Conservation (phyloP, 2,797 vertebrate genomes). For the Helostoma temminkii region DNA sequence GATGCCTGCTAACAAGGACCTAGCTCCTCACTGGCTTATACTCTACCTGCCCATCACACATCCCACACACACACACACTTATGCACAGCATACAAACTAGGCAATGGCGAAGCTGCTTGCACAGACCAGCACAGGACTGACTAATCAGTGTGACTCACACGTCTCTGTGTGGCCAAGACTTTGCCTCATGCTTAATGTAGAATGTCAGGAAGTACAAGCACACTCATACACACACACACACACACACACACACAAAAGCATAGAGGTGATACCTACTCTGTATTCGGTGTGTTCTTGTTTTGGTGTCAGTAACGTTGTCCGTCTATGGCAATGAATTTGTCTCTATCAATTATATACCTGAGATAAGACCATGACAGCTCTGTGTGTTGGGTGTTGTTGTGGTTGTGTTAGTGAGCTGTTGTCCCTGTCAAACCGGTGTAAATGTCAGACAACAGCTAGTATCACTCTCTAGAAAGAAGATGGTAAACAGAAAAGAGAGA, state of each 20-base stretch:
- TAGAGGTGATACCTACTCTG: conserved; percentile 41
- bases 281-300: conserved; percentile 41
- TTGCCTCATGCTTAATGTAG: conserved; percentile 69
- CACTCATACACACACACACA: conserved; percentile 32
- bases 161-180: conserved; percentile 52
- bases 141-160: conserved; percentile 78
- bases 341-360: conserved; percentile 58
- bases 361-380: conserved; percentile 54
- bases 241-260: conserved; percentile 14
- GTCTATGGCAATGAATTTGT: conserved; percentile 55
- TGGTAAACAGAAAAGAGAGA: background rate
- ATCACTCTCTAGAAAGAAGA: background rate
- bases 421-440: conserved; percentile 45
- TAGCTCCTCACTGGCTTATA: conserved; percentile 64
- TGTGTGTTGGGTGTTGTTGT: conserved; percentile 26
- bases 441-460: conserved; percentile 42
- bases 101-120: conserved; percentile 43
- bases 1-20: conserved; percentile 74
- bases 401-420: conserved; percentile 36
- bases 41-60: conserved; percentile 63
- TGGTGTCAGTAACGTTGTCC: conserved; percentile 48
- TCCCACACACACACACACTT: conserved; percentile 42
- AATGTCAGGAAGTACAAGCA: conserved; percentile 55
- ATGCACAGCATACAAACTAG: conserved; percentile 59
- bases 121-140: conserved; percentile 51